Evolutionary conservation across 1,140 invertebrate genomes (phyloP).

Genomic region (Bombus vancouverensis): DNA sequence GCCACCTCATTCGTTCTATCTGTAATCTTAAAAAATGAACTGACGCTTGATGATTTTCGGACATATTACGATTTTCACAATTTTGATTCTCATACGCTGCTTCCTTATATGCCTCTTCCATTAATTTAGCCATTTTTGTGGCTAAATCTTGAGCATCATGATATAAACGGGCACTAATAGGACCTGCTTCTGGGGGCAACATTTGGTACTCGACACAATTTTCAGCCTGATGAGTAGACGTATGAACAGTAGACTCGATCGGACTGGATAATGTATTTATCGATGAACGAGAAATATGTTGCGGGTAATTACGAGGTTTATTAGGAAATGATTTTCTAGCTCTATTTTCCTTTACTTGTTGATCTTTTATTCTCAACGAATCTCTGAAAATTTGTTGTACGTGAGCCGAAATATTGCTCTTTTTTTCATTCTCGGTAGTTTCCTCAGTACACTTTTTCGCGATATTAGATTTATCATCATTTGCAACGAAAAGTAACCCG

Average conservation of each 20-base stretch:
- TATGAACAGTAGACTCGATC: constrained; percentile 68
- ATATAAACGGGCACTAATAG: constrained; percentile 79
- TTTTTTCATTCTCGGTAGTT: constrained; percentile 18
- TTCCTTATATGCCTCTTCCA: constrained; percentile 77
- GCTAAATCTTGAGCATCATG: constrained; percentile 74
- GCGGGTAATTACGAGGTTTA: constrained; percentile 58
- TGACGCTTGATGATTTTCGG: constrained; percentile 81
- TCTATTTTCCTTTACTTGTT: constrained; percentile 67
- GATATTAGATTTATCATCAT: neutral
- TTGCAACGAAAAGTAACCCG: constrained; percentile 15
- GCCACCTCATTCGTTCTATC: constrained; percentile 86
- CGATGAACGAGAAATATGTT: constrained; percentile 15
- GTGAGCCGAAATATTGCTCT: too few species aligned
- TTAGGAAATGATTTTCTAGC: constrained; percentile 76
- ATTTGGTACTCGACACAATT: constrained; percentile 65
- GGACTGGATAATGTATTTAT: constrained; percentile 26
- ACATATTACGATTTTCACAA: constrained; percentile 61
- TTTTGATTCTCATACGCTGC: constrained; percentile 69
- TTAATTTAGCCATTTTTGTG: constrained; percentile 75
- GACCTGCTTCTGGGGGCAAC: constrained; percentile 80
- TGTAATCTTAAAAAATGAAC: constrained; percentile 85
- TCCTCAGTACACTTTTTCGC: constrained; percentile 8
- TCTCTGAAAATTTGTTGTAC: neutral
- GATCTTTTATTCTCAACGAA: neutral
- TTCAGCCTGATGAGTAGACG: constrained; percentile 43